Base-by-base conservation (phyloP, 2,888 invertebrate genomes). In the Aporophyla nigra region DNA sequence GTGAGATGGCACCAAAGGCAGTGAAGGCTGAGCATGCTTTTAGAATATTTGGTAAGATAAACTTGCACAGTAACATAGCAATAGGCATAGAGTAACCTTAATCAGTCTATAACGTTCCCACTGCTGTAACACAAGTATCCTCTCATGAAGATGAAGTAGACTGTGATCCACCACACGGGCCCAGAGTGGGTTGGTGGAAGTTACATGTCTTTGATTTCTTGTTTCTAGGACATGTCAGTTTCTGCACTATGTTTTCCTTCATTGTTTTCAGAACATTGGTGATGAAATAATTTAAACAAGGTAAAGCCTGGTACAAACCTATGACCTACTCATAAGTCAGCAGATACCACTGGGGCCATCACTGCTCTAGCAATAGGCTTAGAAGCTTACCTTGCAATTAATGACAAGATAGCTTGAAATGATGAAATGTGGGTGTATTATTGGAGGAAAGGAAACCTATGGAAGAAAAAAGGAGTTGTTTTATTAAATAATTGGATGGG, bases 21-120 rank as follows among this genome's bases (percentile, higher is more conserved):
- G 98, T 99, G 0, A 99, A 99, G 94, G 98, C 99, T 21, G 99
- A 99, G 92, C 99, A 99, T 96, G 99, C 99, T 5, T 99, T 99
- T 96, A 97, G 99, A 92, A 99, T 99, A 95, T 99, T 99, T 97
- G 99, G 99, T 99, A 97, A 96, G 74, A 46, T 59, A 58, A 9
- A 58, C 27, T 27, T 9, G 3, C 58, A 27, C 27, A 16, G 1
- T 58, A 27, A 27, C 58, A 56, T 56, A 27, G 56, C 24, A 56
- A 16, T 16, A 56, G 14, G 14, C 6, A 24, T 6, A 24, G 56
- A 24, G 6, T 56, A 14, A 56, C 5, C 24, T 24, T 56, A 14
- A 24, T 56, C 3, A 27, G 16, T 16, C 58, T 27, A 27, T 27
- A 58, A 24, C 14, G 6, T 24, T 24, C 56, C 56, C 27, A 27